Percentiles rank a stretch among this genome's conserved stretches.
Conservation (phyloP, 2,113 vertebrate species). For the Stegastes partitus region DNA sequence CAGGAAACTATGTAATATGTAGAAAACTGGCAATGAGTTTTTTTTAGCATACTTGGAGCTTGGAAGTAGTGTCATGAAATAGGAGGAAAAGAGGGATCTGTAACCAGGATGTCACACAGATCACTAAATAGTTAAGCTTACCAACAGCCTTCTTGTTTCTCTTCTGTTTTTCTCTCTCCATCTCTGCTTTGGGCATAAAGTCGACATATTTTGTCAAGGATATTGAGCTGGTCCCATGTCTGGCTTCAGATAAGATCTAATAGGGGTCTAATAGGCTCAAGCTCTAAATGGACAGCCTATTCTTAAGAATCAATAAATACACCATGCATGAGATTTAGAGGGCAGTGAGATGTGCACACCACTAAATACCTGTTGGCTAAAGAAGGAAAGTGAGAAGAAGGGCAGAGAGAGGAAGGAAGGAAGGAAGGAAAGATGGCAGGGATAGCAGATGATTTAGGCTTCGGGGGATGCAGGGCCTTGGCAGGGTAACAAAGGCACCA, state of each 20-base stretch:
- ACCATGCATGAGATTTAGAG: conserved; percentile 69
- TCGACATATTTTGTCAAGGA: conserved; percentile 76
- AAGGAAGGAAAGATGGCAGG: conserved; percentile 55
- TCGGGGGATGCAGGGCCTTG: conserved; percentile 65
- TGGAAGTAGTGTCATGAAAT: too few relatives aligned
- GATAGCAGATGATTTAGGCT: conserved; percentile 57
- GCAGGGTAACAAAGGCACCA: conserved; percentile 72
- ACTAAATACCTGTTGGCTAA: conserved; percentile 41
- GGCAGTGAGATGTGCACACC: conserved; percentile 53
- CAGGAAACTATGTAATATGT: not conserved
- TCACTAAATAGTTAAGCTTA: too few relatives aligned
- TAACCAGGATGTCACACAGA: too few relatives aligned
- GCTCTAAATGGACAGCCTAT: conserved; percentile 80
- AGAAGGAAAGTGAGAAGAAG: conserved; percentile 15
- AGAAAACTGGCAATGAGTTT: not conserved
- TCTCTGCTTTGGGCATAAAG: conserved; percentile 38
- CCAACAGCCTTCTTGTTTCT: not conserved
- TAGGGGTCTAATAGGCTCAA: conserved; percentile 83
- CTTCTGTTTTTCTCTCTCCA: conserved; percentile 10
- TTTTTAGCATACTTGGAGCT: not conserved
- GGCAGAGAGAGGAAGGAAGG: conserved; percentile 35
- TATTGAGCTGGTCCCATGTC: conserved; percentile 68
- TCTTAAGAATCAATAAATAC: conserved; percentile 82
- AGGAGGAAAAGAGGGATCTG: too few relatives aligned
- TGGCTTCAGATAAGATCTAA: conserved; percentile 80